These are phyloP conservation scores for Melanostoma mellinum DNA, from an alignment of 2,888 invertebrate species.

Conservation along the genomic window DNA sequence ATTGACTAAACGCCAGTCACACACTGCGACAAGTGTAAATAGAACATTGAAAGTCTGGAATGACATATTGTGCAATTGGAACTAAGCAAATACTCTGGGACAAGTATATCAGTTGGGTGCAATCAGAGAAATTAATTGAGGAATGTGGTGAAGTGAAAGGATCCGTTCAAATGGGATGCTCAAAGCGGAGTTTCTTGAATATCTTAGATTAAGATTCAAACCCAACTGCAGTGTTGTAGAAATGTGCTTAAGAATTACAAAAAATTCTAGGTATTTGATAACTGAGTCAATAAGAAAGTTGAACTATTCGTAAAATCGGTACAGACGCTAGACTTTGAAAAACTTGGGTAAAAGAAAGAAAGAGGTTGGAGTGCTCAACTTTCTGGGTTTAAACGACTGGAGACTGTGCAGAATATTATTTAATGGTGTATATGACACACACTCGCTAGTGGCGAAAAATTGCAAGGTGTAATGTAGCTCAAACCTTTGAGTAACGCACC, in stretches of 20 bases:
- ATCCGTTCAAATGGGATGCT: slow-evolving; percentile 51
- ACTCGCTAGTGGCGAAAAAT: no score
- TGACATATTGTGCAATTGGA: slow-evolving; percentile 68
- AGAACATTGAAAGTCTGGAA: slow-evolving; percentile 66
- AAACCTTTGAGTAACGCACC: no score
- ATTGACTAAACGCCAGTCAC: slow-evolving; percentile 47
- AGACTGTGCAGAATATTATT: no score
- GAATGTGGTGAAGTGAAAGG: slow-evolving; percentile 67
- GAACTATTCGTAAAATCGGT: no score
- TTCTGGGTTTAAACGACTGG: no score
- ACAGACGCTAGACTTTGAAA: no score
- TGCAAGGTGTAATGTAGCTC: no score
- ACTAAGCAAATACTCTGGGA: slow-evolving; percentile 61
- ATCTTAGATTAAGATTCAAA: slow-evolving; percentile 24
- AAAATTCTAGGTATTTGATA: not conserved
- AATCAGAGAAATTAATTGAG: slow-evolving; percentile 70
- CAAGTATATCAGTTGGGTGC: slow-evolving; percentile 63
- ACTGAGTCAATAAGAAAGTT: no score
- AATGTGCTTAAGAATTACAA: no score
- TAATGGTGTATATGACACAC: no score
- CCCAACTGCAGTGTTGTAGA: not conserved
- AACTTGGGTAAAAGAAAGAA: no score
- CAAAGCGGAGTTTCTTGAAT: slow-evolving; percentile 4
- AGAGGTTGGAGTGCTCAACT: no score
- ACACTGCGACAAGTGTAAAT: slow-evolving; percentile 53